These are phyloP conservation scores for Albula goreensis DNA, from an alignment of 2,113 vertebrate species.

Conservation along the genomic window DNA sequence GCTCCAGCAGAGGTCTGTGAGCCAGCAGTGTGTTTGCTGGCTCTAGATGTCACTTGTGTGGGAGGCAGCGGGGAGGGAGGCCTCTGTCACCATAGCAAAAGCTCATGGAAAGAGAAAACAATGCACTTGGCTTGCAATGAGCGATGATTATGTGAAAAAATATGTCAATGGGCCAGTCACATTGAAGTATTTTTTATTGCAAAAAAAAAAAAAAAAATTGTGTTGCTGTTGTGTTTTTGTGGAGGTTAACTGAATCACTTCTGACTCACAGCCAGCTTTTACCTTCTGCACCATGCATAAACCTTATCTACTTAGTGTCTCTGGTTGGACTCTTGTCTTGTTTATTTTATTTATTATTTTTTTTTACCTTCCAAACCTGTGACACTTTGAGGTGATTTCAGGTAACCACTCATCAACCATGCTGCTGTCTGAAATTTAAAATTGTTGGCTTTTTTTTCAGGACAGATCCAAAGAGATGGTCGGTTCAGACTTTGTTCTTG, in stretches of 20 bases:
- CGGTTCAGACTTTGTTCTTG: conserved; percentile 50
- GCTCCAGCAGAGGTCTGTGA: neutral
- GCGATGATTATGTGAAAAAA: neutral
- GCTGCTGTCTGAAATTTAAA: neutral
- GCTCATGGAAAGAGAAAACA: neutral
- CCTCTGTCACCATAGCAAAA: too few species aligned
- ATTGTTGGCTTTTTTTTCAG: neutral
- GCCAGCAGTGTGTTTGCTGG: neutral
- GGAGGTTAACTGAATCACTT: neutral
- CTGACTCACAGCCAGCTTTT: neutral
- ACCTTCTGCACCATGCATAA: neutral
- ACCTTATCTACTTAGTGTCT: neutral
- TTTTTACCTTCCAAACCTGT: neutral
- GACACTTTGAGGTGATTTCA: neutral
- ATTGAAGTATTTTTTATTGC: neutral
- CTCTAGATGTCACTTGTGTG: neutral
- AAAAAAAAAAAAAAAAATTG: neutral
- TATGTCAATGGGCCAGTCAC: neutral
- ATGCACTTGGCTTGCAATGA: neutral
- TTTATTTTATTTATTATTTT: neutral
- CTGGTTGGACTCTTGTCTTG: neutral
- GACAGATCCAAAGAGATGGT: neutral
- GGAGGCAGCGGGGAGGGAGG: too few species aligned
- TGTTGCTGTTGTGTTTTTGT: neutral
- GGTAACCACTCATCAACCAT: neutral